These are phyloP conservation scores for Margarornis squamiger DNA, from an alignment of 2,797 vertebrate species.

Conservation along the genomic window DNA sequence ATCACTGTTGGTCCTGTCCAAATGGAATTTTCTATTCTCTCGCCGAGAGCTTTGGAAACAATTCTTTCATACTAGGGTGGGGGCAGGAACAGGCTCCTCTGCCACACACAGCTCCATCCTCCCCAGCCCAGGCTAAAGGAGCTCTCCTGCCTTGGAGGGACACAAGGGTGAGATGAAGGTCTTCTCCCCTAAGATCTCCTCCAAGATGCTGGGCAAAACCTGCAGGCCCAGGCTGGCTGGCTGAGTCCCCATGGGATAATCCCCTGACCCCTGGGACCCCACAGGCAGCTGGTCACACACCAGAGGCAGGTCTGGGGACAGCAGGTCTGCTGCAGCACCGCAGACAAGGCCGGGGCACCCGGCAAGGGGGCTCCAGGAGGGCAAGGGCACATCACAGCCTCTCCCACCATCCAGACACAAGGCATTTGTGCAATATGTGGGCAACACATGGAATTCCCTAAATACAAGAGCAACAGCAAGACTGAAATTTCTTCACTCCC, in stretches of 20 bases:
- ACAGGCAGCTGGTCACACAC: background rate
- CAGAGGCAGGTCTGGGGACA: background rate
- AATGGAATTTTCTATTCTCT: background rate
- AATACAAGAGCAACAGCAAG: background rate
- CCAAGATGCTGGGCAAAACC: background rate
- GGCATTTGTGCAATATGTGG: background rate
- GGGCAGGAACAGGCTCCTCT: background rate
- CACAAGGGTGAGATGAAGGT: accelerated
- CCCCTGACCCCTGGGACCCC: background rate
- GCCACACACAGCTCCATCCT: accelerated
- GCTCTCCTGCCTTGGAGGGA: background rate
- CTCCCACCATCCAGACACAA: background rate
- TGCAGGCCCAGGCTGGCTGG: background rate
- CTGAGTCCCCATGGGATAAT: background rate
- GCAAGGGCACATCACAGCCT: background rate
- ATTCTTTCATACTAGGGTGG: background rate
- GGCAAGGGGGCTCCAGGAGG: background rate
- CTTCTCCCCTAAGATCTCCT: background rate
- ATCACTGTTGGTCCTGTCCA: background rate
- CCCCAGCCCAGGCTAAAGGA: background rate
- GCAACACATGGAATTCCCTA: background rate
- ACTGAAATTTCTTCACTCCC: slow-evolving; percentile 12
- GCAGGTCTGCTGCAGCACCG: background rate
- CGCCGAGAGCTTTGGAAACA: background rate
- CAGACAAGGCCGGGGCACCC: background rate